A percentile compares a stretch with the other conserved stretches of the same genome.
phyloP scores from a whole-genome alignment of 2,797 vertebrate genomes.

The Paedocypris micromegethes region DNA sequence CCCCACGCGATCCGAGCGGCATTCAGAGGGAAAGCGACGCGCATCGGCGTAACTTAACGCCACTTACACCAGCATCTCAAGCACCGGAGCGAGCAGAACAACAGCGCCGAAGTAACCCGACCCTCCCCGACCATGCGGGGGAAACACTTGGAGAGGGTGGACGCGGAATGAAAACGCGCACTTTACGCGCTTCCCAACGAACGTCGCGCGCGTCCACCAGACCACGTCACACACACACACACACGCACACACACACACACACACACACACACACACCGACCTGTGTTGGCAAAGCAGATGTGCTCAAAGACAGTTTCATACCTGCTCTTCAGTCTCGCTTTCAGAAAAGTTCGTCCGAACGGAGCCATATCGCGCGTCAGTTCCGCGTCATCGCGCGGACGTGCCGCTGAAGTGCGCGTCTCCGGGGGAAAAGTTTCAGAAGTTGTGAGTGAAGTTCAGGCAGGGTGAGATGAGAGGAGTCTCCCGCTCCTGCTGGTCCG shows the following conservation, averaged over 20 bases:
- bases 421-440: constrained; percentile 52
- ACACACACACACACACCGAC: too few species aligned
- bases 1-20: not conserved
- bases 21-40: constrained; percentile 2
- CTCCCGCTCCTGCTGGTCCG: constrained; percentile 38
- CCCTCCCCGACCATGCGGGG: constrained; percentile 29
- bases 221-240: too few species aligned
- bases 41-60: constrained; percentile 15
- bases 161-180: too few species aligned
- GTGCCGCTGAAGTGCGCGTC: constrained; percentile 5
- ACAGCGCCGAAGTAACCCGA: constrained; percentile 42
- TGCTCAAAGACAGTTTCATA: constrained; percentile 52
- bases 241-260: too few species aligned
- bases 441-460: constrained; percentile 31
- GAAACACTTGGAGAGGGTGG: constrained; percentile 20
- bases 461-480: constrained; percentile 11
- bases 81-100: constrained; percentile 10
- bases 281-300: too few species aligned
- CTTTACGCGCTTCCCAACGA: not conserved
- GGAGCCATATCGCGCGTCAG: constrained; percentile 77
- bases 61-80: constrained; percentile 26
- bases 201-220: too few species aligned
- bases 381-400: constrained; percentile 22
- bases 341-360: constrained; percentile 87
- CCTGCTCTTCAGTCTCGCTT: constrained; percentile 88